Evolutionary conservation across 1,140 invertebrate species (phyloP).

Genomic region (Patella vulgata): DNA sequence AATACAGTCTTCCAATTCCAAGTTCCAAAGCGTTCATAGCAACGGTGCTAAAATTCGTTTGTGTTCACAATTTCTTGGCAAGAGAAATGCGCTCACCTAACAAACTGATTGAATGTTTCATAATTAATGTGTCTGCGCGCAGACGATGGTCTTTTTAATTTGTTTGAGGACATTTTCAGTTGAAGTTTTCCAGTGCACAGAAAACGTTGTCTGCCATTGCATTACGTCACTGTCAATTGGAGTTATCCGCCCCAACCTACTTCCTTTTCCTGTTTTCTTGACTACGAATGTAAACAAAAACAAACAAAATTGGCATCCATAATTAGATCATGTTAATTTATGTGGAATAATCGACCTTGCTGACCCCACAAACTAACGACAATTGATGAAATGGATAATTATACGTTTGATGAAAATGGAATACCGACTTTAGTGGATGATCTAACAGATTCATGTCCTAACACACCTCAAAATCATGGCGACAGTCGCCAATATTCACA

Average conservation of each 20-base stretch:
- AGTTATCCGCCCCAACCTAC: too few species aligned
- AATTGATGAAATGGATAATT: conserved; percentile 36
- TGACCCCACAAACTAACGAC: not conserved
- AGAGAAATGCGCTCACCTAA: conserved; percentile 34
- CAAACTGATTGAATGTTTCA: conserved; percentile 50
- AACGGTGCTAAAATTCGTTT: conserved; percentile 7
- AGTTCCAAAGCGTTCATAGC: conserved; percentile 18
- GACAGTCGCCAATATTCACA: too few species aligned
- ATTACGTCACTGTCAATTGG: too few species aligned
- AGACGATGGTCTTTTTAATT: conserved; percentile 45
- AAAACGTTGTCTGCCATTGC: too few species aligned
- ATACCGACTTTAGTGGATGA: conserved; percentile 24
- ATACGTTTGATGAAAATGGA: conserved; percentile 44
- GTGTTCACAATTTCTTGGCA: not conserved
- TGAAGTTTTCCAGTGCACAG: too few species aligned
- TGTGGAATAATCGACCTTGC: too few species aligned
- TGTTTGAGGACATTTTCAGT: conserved; percentile 50
- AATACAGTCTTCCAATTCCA: not conserved
- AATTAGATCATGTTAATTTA: too few species aligned
- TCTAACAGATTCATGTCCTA: too few species aligned
- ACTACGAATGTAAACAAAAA: too few species aligned
- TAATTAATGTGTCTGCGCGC: conserved; percentile 50
- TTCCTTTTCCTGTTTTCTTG: too few species aligned
- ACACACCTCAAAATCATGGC: not conserved
- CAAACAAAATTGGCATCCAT: too few species aligned